Percentiles rank a stretch among this genome's conserved stretches.
Evolutionary conservation across 1,140 invertebrate species (phyloP).

Genomic region (Ceratina japonica): DNA sequence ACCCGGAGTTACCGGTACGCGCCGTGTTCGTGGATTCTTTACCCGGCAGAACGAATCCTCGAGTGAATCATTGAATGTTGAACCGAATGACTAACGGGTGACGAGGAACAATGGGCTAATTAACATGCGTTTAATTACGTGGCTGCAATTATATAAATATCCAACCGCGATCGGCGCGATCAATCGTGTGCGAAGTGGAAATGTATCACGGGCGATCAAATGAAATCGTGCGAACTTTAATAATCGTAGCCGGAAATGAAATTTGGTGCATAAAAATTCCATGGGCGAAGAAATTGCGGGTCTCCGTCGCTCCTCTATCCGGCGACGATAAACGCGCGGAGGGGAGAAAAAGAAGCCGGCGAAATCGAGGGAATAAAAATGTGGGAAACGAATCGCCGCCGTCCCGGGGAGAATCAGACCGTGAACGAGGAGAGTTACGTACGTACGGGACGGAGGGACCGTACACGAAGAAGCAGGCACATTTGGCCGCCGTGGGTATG

Average conservation of each 20-base stretch:
- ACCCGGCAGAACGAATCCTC: too few species aligned
- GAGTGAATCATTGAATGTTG: neutral
- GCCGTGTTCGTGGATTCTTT: neutral
- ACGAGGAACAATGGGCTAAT: neutral
- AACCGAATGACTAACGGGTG: neutral
- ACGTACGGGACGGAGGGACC: neutral
- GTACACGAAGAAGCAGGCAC: conserved; percentile 45
- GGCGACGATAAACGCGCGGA: conserved; percentile 18
- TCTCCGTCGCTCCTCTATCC: conserved; percentile 1
- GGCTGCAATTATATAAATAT: too few species aligned
- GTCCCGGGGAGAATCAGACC: conserved; percentile 57
- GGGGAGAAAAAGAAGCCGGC: neutral
- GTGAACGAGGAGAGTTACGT: conserved; percentile 55
- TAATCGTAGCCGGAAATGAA: conserved; percentile 13
- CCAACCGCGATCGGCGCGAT: neutral
- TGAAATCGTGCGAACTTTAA: neutral
- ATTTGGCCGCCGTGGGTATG: conserved; percentile 41
- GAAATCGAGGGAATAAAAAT: conserved; percentile 47
- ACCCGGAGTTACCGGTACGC: conserved; percentile 34
- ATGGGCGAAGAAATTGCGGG: neutral
- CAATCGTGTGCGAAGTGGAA: neutral
- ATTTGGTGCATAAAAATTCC: conserved; percentile 20
- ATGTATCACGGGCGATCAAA: neutral
- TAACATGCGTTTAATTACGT: neutral
- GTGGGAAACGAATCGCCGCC: conserved; percentile 43